Evolutionary conservation across 2,888 invertebrate genomes (phyloP), one percentile per base, ranked within the genome.

Genomic region (Acronicta psi): DNA sequence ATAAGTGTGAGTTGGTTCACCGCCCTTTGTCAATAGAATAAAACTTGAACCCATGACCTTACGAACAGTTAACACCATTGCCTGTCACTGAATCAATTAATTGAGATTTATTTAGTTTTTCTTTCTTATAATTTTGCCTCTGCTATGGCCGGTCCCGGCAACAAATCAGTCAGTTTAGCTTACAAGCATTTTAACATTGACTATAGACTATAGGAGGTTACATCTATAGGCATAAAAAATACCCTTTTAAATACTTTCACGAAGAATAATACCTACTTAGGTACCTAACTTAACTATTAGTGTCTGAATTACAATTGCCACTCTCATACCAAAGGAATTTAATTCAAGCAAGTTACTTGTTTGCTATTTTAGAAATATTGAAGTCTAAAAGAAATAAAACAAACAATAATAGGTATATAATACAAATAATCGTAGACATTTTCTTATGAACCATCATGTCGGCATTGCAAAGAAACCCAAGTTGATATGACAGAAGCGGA

Each of bases 401-500:
- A 52, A 57, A 56, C 49, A 56, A 45, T 16, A 49, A 41, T 8
- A 49, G 0, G 10, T 4, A 38, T 11, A 7, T 51, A 47, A 60
- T n/a, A 51, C 40, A 53, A 34, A 56, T 23, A 23, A 7, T 7
- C 23, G 7, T 25, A 9, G 13, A 54, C 23, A 55, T 49, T 37
- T 20, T 53, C 37, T 40, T 8, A 45, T 41, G 37, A 45, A 53
- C 18, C 47, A 55, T 46, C 42, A 23, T 53, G 61, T 68, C 65
- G 56, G 73, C 63, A 73, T 59, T 56, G 60, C 64, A 69, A 75
- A 71, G 72, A 73, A 77, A 66, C 49, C 52, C 47, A 52, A 53
- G 57, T 76, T 65, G 52, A 61, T 34, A 65, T 67, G 68, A 69
- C 72, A 74, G 63, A 66, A 84, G 75, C 79, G 81, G 82, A 84